Conservation (phyloP, 2,888 invertebrate species). For the Pediacus dermestoides region DNA sequence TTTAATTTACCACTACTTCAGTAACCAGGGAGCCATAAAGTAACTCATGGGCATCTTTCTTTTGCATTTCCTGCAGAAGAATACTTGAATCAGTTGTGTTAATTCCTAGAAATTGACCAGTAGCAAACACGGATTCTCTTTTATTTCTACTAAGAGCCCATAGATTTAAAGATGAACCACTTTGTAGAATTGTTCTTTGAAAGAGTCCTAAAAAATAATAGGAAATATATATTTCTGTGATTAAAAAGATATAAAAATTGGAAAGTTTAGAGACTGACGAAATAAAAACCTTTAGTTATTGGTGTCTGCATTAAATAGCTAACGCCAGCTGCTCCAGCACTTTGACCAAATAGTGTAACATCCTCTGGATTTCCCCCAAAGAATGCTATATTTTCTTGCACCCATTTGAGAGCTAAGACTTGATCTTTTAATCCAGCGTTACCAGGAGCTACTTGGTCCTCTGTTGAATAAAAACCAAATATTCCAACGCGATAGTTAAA, state of each 20-base stretch:
- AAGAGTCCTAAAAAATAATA: constrained; percentile 28
- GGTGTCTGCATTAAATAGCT: constrained; percentile 33
- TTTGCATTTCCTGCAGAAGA: constrained; percentile 28
- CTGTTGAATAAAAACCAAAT: constrained; percentile 38
- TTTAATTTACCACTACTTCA: background rate
- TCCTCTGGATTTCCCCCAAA: constrained; percentile 32
- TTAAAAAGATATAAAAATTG: no score
- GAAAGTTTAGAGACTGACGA: background rate
- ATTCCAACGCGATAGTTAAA: constrained; percentile 40
- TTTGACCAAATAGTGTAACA: constrained; percentile 36
- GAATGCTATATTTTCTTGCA: constrained; percentile 28
- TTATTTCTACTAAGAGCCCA: constrained; percentile 33
- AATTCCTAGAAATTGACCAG: constrained; percentile 28
- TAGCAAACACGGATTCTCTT: constrained; percentile 25
- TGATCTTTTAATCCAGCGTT: constrained; percentile 37
- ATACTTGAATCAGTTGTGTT: constrained; percentile 24
- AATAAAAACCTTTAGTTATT: constrained; percentile 21
- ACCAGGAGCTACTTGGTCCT: constrained; percentile 32
- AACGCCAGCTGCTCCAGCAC: constrained; percentile 34
- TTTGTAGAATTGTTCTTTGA: constrained; percentile 33
- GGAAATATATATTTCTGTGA: background rate
- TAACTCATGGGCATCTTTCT: background rate
- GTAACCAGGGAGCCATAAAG: background rate
- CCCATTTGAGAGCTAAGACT: constrained; percentile 34
- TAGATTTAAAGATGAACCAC: constrained; percentile 32